Evolutionary conservation across 64 coral and sea anemone species (phyloP), one percentile per base, ranked within the genome.

Genomic region (Platygyra sinensis): DNA sequence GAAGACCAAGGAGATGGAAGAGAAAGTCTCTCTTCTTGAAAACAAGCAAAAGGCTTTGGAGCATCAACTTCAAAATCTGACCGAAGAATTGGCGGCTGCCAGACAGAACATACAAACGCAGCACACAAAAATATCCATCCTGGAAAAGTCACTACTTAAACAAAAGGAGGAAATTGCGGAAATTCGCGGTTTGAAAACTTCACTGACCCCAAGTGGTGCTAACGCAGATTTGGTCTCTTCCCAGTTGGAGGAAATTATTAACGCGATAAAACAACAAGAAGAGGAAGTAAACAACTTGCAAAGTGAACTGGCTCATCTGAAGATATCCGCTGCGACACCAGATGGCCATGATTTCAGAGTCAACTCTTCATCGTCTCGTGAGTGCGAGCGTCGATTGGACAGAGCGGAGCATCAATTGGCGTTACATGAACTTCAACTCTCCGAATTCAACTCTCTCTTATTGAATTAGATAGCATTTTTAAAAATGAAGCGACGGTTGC

Each of bases 391-490:
- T 11, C 76, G 93, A 8, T 25, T 90, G 25, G 88, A 75, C 8
- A 84, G 87, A 30, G 86, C 57, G 49, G 93, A 94, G 25, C 93
- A 94, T 42, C 87, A 90, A 42, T 55, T 86, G 61, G 82, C 93
- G 20, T 50, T 94, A 30, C 88, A 78, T 60, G 93, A 94, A 28
- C 82, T 94, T 75, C 92, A 94, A 54, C 76, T 93, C 12, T 87
- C 92, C 17, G 92, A 93, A 36, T n/a, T n/a, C n/a, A n/a, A n/a
- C n/a, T n/a, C n/a, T n/a, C n/a, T n/a, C n/a, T n/a, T n/a, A n/a
- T n/a, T n/a, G n/a, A n/a, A n/a, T n/a, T n/a, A n/a, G n/a, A n/a
- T n/a, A n/a, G n/a, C n/a, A n/a, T n/a, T n/a, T n/a, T n/a, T n/a
- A n/a, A n/a, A n/a, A n/a, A n/a, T n/a, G n/a, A n/a, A n/a, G n/a